Evolutionary conservation across 2,113 vertebrate genomes (phyloP), one percentile per base, ranked within the genome.

Genomic region (Calonectris borealis): DNA sequence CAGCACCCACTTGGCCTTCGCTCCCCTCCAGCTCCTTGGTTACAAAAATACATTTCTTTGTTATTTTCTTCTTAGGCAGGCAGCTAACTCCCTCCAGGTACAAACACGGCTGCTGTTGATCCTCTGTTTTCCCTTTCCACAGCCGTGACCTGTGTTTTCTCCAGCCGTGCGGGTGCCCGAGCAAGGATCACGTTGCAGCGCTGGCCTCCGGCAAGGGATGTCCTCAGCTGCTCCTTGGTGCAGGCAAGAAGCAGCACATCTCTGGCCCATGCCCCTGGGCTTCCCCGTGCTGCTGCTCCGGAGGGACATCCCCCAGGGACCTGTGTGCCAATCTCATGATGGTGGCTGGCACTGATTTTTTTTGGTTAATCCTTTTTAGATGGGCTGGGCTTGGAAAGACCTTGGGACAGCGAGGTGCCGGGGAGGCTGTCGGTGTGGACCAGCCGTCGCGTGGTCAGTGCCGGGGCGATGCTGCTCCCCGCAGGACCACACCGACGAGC

Each of bases 1-100:
- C 1, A 0, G 27, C 1, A 0, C 42, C 64, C 1, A 1, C 44
- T 64, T 32, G 51, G 51, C 73, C 49, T 57, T 55, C 1, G 1
- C 16, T 38, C 27, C 36, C n/a, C 16, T 82, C 44, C 49, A n/a
- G 13, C 38, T 64, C 36, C 42, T 72, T 9, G 20, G 25, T 21
- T 52, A 10, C 80, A 65, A 46, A 77, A 46, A 9, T 18, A 29
- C 4, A 2, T 64, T 51, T 52, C 36, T 42, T 49, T 9, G 29
- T 42, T 66, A 17, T 70, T 42, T 66, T 25, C 46, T 82, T n/a
- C 69, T 42, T 16, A 52, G 64, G 20, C 26, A 87, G 48, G 54
- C 29, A 44, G 24, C 42, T 16, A 26, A 6, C 44, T 65, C 20
- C 40, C 49, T 27, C 18, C 77, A 42, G 49, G 42, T 6, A 13